These are phyloP conservation scores for Hetaerina titia DNA, from an alignment of 2,888 invertebrate species.

Conservation along the genomic window DNA sequence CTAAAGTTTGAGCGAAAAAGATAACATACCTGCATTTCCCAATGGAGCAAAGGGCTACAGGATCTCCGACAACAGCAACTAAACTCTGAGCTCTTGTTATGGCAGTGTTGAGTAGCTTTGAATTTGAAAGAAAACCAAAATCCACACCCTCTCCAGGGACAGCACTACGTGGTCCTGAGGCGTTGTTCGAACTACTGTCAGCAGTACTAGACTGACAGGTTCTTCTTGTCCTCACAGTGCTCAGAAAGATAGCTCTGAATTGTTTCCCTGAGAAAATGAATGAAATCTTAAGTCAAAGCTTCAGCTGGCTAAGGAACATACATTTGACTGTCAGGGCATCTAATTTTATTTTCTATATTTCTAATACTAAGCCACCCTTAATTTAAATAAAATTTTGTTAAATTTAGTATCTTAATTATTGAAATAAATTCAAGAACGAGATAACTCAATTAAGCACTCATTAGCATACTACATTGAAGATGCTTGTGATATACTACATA, in stretches of 20 bases:
- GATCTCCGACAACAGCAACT: slow-evolving; percentile 91
- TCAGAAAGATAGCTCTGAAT: slow-evolving; percentile 89
- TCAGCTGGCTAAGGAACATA: not conserved
- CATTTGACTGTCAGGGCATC: not conserved
- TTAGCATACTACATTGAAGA: too few relatives aligned
- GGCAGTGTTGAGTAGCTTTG: slow-evolving; percentile 89
- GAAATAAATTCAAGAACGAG: not conserved
- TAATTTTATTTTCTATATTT: not conserved
- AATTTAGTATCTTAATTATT: not conserved
- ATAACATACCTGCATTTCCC: slow-evolving; percentile 83
- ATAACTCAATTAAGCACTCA: too few relatives aligned
- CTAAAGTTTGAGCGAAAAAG: not conserved
- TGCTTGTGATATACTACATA: too few relatives aligned
- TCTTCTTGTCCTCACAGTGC: slow-evolving; percentile 87
- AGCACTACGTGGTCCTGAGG: slow-evolving; percentile 76
- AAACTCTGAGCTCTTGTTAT: slow-evolving; percentile 90
- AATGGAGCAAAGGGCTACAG: slow-evolving; percentile 88
- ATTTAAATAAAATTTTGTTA: not conserved
- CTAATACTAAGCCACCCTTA: too few relatives aligned
- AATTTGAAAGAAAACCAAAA: slow-evolving; percentile 90
- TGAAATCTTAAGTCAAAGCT: slow-evolving; percentile 55
- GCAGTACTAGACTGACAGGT: slow-evolving; percentile 80
- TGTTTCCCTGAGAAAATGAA: slow-evolving; percentile 82
- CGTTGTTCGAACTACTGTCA: slow-evolving; percentile 31
- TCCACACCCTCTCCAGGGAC: slow-evolving; percentile 81